Conservation (phyloP, 2,113 vertebrate species). For the Aegotheles bennettii region DNA sequence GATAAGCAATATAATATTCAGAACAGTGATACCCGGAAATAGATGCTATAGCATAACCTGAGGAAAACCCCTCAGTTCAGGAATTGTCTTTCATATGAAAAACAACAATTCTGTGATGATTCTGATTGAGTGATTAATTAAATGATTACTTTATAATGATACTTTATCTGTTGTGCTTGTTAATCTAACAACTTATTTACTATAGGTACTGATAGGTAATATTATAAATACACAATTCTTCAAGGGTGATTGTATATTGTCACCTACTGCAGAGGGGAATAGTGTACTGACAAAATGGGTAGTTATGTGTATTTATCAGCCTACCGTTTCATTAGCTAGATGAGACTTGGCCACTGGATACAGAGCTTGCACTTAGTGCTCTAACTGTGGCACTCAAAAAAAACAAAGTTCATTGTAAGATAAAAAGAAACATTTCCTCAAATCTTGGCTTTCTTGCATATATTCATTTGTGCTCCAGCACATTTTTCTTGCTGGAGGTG, state of each 20-base stretch:
- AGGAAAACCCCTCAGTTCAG: neutral
- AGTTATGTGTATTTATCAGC: neutral
- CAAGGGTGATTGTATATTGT: neutral
- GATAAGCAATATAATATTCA: neutral
- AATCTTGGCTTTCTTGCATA: slow-evolving; percentile 17
- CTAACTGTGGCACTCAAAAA: neutral
- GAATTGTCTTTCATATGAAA: slow-evolving; percentile 22
- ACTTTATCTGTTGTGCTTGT: neutral
- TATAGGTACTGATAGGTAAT: slow-evolving; percentile 34
- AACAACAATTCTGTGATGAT: neutral
- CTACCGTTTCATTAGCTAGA: neutral
- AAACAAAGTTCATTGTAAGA: neutral
- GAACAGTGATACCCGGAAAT: neutral
- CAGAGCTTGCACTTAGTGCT: neutral
- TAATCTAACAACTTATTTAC: slow-evolving; percentile 54
- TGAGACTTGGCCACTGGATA: neutral
- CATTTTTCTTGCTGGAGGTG: slow-evolving; percentile 49
- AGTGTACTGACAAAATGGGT: neutral
- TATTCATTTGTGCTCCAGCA: slow-evolving; percentile 53
- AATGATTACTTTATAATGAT: slow-evolving; percentile 41
- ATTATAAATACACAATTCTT: slow-evolving; percentile 26
- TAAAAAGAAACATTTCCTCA: slow-evolving; percentile 1
- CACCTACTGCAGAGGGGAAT: neutral
- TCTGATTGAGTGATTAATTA: slow-evolving; percentile 30
- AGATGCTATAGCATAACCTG: neutral